Percentiles rank a stretch among this genome's conserved stretches.
Evolutionary conservation across 2,113 vertebrate genomes (phyloP).

Genomic region (Clarias gariepinus): DNA sequence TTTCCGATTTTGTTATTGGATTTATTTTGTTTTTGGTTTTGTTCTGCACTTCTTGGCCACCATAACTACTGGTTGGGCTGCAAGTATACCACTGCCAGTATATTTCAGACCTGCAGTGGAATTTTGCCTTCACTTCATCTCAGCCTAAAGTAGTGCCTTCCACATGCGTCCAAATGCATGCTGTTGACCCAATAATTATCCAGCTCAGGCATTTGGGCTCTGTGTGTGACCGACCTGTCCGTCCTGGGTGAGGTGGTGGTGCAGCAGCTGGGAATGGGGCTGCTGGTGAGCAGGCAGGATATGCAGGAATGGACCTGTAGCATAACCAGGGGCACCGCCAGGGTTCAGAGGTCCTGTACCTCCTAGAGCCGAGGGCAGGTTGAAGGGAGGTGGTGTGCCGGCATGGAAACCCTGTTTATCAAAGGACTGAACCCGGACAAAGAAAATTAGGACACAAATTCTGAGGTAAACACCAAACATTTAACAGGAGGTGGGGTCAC

Average conservation of each 20-base stretch:
- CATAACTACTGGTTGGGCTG: no score
- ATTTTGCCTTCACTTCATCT: neutral
- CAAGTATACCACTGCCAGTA: no score
- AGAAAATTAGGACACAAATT: neutral
- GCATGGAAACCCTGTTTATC: conserved; percentile 84
- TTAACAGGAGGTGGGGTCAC: neutral
- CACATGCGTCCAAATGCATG: neutral
- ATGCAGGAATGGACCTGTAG: conserved; percentile 94
- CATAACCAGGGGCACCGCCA: conserved; percentile 88
- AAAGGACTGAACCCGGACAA: conserved; percentile 79
- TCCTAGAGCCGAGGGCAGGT: conserved; percentile 91
- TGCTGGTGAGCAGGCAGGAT: conserved; percentile 96
- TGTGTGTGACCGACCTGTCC: conserved; percentile 80
- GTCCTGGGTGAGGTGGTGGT: conserved; percentile 96
- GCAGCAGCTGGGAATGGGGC: conserved; percentile 95
- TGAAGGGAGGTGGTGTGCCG: conserved; percentile 94
- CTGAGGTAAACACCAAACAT: neutral
- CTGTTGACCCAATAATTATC: neutral
- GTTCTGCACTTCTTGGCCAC: no score
- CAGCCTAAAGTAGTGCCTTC: neutral
- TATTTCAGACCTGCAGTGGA: no score
- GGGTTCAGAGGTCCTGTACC: conserved; percentile 93
- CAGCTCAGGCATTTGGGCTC: neutral
- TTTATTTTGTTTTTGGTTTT: no score
- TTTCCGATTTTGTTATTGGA: no score